Base-by-base conservation (phyloP, 2,888 invertebrate species). In the Conomelus anceps region DNA sequence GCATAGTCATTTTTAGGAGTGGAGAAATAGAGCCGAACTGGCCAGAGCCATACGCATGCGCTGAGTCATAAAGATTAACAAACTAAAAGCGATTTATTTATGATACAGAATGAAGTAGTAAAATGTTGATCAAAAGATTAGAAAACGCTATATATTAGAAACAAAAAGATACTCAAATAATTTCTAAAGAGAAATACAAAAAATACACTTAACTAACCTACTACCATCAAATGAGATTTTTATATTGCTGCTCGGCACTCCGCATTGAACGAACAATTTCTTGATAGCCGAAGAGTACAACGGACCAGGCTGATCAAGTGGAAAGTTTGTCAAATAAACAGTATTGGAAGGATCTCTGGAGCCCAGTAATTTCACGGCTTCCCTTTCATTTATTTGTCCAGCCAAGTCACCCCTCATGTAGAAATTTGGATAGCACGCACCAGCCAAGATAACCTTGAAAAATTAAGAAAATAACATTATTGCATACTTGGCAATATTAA, bases 391-490 rank as follows among this genome's bases (percentile, higher is more conserved):
- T 0, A 94, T 93, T 89, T 95, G 94, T 88, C 95, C 94, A 63
- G 93, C 93, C 0, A 94, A 92, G 22, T 94, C 92, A 11, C 93
- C 92, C 34, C 95, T 94, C 22, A 96, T 93, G 93, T 97, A 99
- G 93, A 97, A 99, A 93, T 98, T 96, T 0, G 99, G 99, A 94
- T 98, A 99, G 93, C 98, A 98, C 0, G 98, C 98, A 1, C 97
- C 98, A 90, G 96, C 96, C 41, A 97, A 94, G n/a, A 96, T 94
- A 84, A 97, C 93, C 96, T 97, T 92, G 7, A 92, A 90, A 90
- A 91, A 26, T 89, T 90, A 88, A 88, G 87, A 26, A 22, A 22
- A 20, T 63, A 1, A 23, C 22, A 0, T 20, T 23, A 23, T 24
- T n/a, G 11, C 11, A 29, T 9, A 22, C n/a, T 41, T 6, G 13